These are phyloP conservation scores for Muntiacus muntjak DNA, from an alignment of 2,113 vertebrate genomes.

Conservation along the genomic window DNA sequence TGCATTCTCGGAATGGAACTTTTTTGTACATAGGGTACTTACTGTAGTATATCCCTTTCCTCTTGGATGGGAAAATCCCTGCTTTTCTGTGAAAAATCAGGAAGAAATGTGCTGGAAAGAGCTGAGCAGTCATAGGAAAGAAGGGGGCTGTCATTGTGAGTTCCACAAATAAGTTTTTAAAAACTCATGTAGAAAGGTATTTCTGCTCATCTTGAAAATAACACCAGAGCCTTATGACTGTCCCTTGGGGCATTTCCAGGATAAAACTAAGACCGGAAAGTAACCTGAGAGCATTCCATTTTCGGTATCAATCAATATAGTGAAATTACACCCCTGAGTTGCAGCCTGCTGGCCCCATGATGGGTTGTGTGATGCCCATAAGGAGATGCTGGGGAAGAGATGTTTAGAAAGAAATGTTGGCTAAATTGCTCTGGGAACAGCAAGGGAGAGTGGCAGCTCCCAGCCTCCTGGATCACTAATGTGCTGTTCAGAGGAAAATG, in stretches of 20 bases:
- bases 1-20: accelerated
- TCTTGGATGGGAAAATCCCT: neutral
- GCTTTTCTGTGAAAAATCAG: neutral
- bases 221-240: neutral
- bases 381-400: neutral
- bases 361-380: neutral
- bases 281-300: neutral
- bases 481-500: neutral
- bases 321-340: neutral
- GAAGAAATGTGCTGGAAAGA: neutral
- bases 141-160: neutral
- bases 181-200: neutral
- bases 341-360: neutral
- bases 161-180: neutral
- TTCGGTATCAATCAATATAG: neutral
- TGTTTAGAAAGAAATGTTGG: neutral
- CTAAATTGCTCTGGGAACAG: neutral
- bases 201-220: neutral
- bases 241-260: neutral
- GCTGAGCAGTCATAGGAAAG: neutral
- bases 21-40: neutral
- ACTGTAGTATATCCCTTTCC: neutral
- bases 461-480: neutral
- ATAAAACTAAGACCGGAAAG: neutral
- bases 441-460: neutral